Base-by-base conservation (phyloP, 2,888 invertebrate genomes). In the Agriotes lineatus region DNA sequence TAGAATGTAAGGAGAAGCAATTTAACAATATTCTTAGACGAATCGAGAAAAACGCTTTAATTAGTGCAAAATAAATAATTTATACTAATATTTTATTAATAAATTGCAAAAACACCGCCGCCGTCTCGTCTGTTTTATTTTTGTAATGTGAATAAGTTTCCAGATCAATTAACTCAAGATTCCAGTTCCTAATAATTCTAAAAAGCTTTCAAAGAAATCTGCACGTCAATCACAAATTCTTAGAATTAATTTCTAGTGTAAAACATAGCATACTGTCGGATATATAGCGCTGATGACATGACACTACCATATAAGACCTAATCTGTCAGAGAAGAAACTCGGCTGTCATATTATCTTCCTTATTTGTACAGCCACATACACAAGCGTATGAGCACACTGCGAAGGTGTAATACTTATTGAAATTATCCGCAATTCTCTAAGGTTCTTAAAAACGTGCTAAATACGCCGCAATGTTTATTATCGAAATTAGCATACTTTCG, bases 121-220 rank as follows among this genome's bases (percentile, higher is more conserved):
- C 63, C 67, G 66, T 72, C 70, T 72, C 61, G 74, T 72, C 69
- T 72, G 68, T 71, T 73, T 74, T 74, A 75, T 74, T 76, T 77
- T 74, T 74, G 71, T 69, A 57, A 58, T 64, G 22, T 59, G 50
- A 71, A 69, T 74, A 60, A 50, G 52, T 45, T 68, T 68, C 58
- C 50, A 68, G 69, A 74, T 75, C 74, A 78, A 79, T 79, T 78
- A 78, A 77, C 76, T 71, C 75, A 75, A 73, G 66, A 77, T 78
- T 76, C 76, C 74, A 76, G 77, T 77, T 78, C 72, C 75, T 70
- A 72, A 73, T 75, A 75, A 75, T 71, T 77, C 73, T 76, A 79
- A 79, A 78, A 78, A 78, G 66, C 69, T 72, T 67, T 70, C 72
- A 68, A 65, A 72, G 69, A 74, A 73, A 70, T 61, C 62, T 62